Evolutionary conservation across 1,140 invertebrate species (phyloP).

Genomic region (Drosophila micromelanica): DNA sequence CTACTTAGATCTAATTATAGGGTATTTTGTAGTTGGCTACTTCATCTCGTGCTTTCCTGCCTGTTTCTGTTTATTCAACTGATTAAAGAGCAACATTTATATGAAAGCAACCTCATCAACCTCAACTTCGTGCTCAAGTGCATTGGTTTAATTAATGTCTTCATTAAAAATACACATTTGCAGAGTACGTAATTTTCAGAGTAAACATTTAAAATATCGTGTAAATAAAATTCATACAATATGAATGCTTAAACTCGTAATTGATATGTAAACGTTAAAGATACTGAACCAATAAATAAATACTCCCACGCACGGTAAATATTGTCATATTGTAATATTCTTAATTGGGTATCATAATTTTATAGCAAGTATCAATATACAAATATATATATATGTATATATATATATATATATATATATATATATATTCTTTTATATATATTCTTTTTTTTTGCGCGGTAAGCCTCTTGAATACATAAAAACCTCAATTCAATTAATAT

Average conservation of each 20-base stretch:
- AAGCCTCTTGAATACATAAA: constrained; percentile 2
- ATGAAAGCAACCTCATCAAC: constrained; percentile 13
- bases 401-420: neutral
- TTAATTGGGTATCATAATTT: constrained; percentile 15
- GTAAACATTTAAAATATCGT: constrained; percentile 58
- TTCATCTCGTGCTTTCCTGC: neutral
- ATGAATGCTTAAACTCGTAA: constrained; percentile 57
- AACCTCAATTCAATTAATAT: constrained; percentile 11
- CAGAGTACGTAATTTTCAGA: constrained; percentile 55
- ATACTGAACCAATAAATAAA: constrained; percentile 40
- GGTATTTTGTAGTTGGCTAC: neutral
- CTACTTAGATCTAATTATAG: neutral
- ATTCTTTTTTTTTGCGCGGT: neutral
- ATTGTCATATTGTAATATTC: constrained; percentile 1
- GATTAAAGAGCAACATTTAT: constrained; percentile 18
- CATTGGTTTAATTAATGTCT: constrained; percentile 60
- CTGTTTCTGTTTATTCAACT: constrained; percentile 9
- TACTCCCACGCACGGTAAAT: constrained; percentile 23
- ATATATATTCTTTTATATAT: too few relatives aligned
- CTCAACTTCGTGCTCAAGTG: neutral
- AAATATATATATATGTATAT: neutral
- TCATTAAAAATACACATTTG: constrained; percentile 55
- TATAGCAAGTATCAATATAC: neutral
- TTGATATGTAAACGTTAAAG: constrained; percentile 52
- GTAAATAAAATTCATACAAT: constrained; percentile 24